Percentiles rank a stretch among this genome's conserved stretches.
Evolutionary conservation across 2,888 invertebrate species (phyloP).

Genomic region (Synanthedon tipuliformis): DNA sequence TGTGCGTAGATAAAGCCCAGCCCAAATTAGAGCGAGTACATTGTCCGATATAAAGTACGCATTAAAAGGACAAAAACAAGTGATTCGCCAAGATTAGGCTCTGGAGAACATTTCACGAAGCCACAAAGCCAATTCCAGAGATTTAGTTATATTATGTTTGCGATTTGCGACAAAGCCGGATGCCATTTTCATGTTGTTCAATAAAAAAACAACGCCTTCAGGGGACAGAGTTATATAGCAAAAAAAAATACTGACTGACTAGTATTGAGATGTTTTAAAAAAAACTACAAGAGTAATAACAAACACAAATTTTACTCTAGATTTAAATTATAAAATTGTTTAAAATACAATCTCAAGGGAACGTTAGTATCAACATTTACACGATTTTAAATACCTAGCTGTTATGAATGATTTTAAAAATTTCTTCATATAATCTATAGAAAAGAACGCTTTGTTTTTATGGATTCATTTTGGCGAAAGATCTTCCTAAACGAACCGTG

Average conservation of each 20-base stretch:
- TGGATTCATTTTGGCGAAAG: not conserved
- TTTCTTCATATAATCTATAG: no score
- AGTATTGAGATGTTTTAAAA: no score
- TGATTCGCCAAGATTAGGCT: slow-evolving; percentile 10
- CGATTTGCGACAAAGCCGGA: slow-evolving; percentile 15
- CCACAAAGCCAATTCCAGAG: slow-evolving; percentile 27
- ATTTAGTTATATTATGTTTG: slow-evolving; percentile 49
- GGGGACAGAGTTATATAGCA: no score
- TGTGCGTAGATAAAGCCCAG: not conserved
- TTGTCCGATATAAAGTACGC: not conserved
- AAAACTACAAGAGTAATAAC: no score
- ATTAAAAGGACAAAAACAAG: slow-evolving; percentile 21
- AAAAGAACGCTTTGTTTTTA: not conserved
- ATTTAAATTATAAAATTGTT: no score
- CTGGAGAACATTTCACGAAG: slow-evolving; percentile 13
- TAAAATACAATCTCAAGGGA: no score
- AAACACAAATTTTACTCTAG: no score
- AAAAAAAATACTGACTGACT: no score
- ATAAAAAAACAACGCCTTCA: slow-evolving; percentile 13
- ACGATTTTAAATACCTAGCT: no score
- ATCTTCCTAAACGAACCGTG: slow-evolving; percentile 14
- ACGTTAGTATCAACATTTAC: no score
- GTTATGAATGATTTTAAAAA: no score
- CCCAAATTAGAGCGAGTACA: not conserved
- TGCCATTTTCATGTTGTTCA: slow-evolving; percentile 20